These are phyloP conservation scores for Melieria crassipennis DNA, from an alignment of 2,888 invertebrate genomes.

Conservation along the genomic window DNA sequence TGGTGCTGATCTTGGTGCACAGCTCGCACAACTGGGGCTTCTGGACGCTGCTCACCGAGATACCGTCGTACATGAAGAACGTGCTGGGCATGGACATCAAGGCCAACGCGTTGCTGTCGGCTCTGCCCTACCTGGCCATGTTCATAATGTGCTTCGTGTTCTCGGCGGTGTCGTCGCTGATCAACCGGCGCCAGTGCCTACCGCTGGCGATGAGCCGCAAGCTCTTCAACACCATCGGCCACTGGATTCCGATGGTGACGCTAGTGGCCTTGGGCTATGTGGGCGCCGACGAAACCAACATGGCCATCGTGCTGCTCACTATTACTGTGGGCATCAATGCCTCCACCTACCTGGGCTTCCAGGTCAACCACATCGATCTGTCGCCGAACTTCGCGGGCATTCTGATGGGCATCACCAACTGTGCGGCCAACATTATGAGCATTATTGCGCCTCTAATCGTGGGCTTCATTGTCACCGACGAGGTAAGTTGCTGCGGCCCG, in stretches of 20 bases:
- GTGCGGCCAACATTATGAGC: constrained; percentile 80
- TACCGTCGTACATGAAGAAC: constrained; percentile 81
- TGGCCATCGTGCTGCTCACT: constrained; percentile 75
- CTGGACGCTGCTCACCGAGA: constrained; percentile 84
- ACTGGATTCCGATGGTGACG: constrained; percentile 76
- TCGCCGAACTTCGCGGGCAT: constrained; percentile 86
- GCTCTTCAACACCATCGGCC: constrained; percentile 70
- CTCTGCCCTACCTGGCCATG: constrained; percentile 78
- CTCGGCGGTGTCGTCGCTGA: constrained; percentile 72
- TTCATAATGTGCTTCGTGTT: constrained; percentile 77
- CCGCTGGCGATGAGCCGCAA: constrained; percentile 65
- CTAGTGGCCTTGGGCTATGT: constrained; percentile 73
- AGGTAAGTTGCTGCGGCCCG: constrained; percentile 67
- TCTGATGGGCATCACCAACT: constrained; percentile 85
- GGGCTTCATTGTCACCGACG: constrained; percentile 74
- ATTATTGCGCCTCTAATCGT: constrained; percentile 82
- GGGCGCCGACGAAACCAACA: constrained; percentile 53
- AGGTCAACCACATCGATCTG: constrained; percentile 86
- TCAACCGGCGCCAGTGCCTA: constrained; percentile 57
- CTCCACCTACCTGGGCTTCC: constrained; percentile 79
- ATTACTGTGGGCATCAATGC: constrained; percentile 81
- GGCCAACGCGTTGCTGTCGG: constrained; percentile 75
- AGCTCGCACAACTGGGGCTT: constrained; percentile 81
- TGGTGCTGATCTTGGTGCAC: constrained; percentile 78
- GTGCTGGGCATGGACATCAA: constrained; percentile 78